Conservation (phyloP, 2,888 invertebrate genomes). For the Fragum sueziense region DNA sequence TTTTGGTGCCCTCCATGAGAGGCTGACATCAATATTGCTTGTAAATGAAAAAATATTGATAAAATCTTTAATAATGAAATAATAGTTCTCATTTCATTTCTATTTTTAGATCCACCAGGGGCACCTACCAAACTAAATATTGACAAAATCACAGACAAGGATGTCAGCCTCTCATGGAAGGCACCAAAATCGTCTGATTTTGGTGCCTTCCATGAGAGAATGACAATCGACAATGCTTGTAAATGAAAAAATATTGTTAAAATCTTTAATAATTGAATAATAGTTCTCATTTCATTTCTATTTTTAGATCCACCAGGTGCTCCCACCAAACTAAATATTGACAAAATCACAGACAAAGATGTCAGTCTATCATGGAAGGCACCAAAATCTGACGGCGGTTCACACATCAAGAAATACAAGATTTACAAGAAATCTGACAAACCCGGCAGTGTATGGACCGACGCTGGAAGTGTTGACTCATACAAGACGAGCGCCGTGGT, state of each 20-base stretch:
- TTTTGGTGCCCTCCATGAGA: too few species aligned
- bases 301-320: conserved; percentile 68
- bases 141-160: conserved; percentile 64
- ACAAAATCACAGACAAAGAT: conserved; percentile 65
- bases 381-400: conserved; percentile 78
- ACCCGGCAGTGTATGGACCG: conserved; percentile 64
- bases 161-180: conserved; percentile 76
- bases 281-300: too few species aligned
- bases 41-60: background rate
- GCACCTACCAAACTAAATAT: conserved; percentile 64
- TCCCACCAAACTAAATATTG: conserved; percentile 62
- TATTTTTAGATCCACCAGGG: conserved; percentile 67
- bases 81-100: too few species aligned
- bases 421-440: conserved; percentile 71
- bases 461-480: conserved; percentile 65
- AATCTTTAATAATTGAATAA: background rate
- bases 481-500: conserved; percentile 62
- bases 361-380: conserved; percentile 77
- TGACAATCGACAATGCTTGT: too few species aligned
- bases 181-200: too few species aligned
- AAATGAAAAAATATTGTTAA: background rate
- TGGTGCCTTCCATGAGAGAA: too few species aligned
- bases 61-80: background rate
- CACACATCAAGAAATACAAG: conserved; percentile 69
- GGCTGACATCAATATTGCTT: too few species aligned